Percentiles rank a stretch among this genome's conserved stretches.
Evolutionary conservation across 2,797 vertebrate species (phyloP).

Genomic region (Adrianichthys oophorus): DNA sequence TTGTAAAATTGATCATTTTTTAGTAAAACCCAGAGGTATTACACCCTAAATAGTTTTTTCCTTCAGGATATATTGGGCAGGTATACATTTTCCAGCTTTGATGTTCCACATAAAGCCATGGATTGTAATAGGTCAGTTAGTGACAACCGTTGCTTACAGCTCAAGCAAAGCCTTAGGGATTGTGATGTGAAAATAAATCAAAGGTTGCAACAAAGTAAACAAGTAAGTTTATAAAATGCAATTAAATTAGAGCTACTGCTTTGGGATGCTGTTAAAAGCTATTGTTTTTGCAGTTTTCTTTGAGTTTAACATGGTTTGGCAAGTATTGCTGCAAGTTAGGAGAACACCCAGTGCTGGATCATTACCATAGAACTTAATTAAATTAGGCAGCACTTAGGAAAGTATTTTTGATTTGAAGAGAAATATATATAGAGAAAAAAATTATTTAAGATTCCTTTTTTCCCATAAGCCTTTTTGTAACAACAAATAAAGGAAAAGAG

Average conservation of each 20-base stretch:
- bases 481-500: too few relatives aligned
- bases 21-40: background rate
- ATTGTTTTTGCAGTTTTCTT: constrained; percentile 45
- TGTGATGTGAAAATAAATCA: constrained; percentile 5
- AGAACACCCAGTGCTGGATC: constrained; percentile 16
- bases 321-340: constrained; percentile 30
- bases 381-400: constrained; percentile 39
- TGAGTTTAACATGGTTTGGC: constrained; percentile 43
- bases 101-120: background rate
- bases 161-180: background rate
- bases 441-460: too few relatives aligned
- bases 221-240: constrained; percentile 32
- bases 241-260: constrained; percentile 41
- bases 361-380: constrained; percentile 36
- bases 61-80: background rate
- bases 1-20: background rate
- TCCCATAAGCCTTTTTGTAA: too few relatives aligned
- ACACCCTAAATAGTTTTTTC: background rate
- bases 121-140: background rate
- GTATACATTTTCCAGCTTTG: background rate
- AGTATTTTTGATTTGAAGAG: constrained; percentile 10
- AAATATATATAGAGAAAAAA: too few relatives aligned
- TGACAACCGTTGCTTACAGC: background rate
- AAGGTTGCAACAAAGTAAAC: constrained; percentile 7
- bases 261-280: constrained; percentile 24